phyloP scores from a whole-genome alignment of 2,797 vertebrate genomes.

The Danio albolineatus region DNA sequence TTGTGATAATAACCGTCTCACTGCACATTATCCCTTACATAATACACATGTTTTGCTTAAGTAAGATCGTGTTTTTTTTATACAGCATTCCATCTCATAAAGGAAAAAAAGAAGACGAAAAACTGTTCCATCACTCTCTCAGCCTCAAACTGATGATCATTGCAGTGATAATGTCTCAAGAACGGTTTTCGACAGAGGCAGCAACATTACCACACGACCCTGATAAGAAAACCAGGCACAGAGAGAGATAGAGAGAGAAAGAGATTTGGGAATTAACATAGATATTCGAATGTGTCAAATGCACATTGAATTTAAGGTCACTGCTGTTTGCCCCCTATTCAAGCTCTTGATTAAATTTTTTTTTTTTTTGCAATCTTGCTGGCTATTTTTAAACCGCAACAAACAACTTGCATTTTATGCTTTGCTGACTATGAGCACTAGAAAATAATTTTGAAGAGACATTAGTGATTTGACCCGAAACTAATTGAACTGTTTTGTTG shows the following conservation, averaged over 20 bases:
- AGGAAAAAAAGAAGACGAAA: neutral
- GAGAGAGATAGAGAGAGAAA: neutral
- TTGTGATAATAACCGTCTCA: neutral
- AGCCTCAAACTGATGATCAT: neutral
- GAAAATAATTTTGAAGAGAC: constrained; percentile 11
- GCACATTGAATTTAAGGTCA: neutral
- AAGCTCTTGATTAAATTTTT: neutral
- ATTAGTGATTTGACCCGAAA: constrained; percentile 39
- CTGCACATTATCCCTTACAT: neutral
- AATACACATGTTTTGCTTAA: neutral
- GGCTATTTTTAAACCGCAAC: constrained; percentile 2
- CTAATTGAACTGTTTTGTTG: constrained; percentile 37
- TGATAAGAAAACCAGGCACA: constrained; percentile 11
- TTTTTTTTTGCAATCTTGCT: neutral
- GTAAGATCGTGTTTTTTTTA: neutral
- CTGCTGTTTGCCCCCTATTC: neutral
- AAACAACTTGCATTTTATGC: neutral
- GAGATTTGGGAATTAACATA: neutral
- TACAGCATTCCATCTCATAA: neutral
- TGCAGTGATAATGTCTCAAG: constrained; percentile 1
- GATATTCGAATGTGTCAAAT: constrained; percentile 18
- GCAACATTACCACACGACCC: neutral
- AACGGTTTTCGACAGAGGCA: constrained; percentile 20
- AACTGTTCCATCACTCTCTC: neutral
- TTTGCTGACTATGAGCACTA: constrained; percentile 20